These are phyloP conservation scores for Origma solitaria DNA, from an alignment of 2,113 vertebrate genomes.

Conservation along the genomic window DNA sequence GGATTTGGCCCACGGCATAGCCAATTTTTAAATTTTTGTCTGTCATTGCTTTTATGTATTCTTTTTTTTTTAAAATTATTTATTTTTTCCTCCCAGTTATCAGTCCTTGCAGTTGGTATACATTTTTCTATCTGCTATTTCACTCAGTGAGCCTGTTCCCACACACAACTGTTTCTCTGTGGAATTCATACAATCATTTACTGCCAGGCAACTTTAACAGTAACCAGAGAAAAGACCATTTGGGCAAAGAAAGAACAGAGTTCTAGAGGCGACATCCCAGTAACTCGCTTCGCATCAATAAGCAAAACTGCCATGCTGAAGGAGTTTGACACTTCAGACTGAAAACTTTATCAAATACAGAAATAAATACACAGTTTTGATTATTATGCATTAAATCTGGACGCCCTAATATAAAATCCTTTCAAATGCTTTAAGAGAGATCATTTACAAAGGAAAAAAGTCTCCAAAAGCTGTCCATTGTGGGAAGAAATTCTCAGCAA, in stretches of 20 bases:
- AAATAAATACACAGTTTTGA: background rate
- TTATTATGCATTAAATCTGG: background rate
- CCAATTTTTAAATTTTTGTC: background rate
- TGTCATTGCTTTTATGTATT: background rate
- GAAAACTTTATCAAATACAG: background rate
- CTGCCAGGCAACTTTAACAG: background rate
- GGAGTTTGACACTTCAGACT: background rate
- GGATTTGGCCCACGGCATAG: background rate
- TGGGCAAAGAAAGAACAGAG: background rate
- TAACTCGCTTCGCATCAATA: background rate
- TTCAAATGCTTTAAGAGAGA: background rate
- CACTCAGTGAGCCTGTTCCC: background rate
- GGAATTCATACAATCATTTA: background rate
- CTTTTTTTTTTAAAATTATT: background rate
- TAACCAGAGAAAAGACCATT: background rate
- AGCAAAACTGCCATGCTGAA: background rate
- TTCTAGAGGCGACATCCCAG: background rate
- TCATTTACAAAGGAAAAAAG: background rate
- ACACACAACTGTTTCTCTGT: background rate
- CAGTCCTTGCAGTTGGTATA: background rate
- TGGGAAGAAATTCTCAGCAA: background rate
- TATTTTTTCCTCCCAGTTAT: background rate
- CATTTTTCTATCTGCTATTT: background rate
- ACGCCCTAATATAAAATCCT: background rate
- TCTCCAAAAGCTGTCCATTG: background rate